These are phyloP conservation scores for Isoperla grammatica DNA, from an alignment of 2,888 invertebrate species.

Conservation along the genomic window DNA sequence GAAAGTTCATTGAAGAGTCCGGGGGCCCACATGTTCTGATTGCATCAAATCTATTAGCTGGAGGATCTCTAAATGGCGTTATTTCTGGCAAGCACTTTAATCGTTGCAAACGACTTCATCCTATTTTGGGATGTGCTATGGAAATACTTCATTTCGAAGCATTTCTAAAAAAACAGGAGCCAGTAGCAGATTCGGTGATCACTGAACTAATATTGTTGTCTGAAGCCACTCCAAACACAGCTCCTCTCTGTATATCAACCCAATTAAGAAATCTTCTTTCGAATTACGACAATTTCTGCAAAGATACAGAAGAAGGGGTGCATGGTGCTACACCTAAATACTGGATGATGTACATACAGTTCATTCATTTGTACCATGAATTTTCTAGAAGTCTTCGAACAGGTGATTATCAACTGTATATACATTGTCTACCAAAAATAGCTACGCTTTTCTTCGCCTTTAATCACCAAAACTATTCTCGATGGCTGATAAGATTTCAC, in stretches of 20 bases:
- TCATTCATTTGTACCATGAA: conserved; percentile 18
- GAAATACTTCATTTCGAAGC: conserved; percentile 34
- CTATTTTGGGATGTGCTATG: conserved; percentile 32
- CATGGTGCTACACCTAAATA: conserved; percentile 32
- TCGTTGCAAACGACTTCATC: conserved; percentile 31
- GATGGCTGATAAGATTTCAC: conserved; percentile 9
- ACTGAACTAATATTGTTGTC: too few relatives aligned
- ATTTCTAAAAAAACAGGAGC: conserved; percentile 26
- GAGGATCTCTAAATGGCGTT: conserved; percentile 33
- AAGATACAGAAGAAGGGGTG: conserved; percentile 17
- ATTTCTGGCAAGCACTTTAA: conserved; percentile 33
- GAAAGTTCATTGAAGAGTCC: conserved; percentile 31
- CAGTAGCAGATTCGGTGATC: too few relatives aligned
- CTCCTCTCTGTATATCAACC: too few relatives aligned
- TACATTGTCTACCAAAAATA: conserved; percentile 14
- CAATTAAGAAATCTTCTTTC: too few relatives aligned
- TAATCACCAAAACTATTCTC: conserved; percentile 19
- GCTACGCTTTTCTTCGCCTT: conserved; percentile 22
- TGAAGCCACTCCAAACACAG: too few relatives aligned
- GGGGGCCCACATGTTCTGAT: conserved; percentile 31
- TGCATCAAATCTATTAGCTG: conserved; percentile 30
- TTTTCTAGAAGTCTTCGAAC: conserved; percentile 11
- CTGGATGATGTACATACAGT: conserved; percentile 34
- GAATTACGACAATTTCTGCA: too few relatives aligned
- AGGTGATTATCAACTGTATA: conserved; percentile 17